Conservation (phyloP, 2,888 invertebrate genomes). For the Opisthograptis luteolata region DNA sequence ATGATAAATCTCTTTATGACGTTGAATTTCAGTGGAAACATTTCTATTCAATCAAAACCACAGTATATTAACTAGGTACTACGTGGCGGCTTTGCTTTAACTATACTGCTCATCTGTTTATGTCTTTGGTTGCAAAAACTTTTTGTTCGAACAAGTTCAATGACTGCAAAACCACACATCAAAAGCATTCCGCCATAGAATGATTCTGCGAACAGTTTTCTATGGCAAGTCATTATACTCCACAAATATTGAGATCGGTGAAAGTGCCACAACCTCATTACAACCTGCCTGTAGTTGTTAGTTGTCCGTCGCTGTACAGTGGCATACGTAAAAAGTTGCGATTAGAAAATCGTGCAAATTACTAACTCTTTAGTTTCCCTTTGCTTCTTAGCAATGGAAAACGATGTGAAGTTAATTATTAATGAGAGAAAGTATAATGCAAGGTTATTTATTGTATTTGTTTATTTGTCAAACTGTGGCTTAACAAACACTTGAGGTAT, state of each 20-base stretch:
- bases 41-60: too few relatives aligned
- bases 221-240: conserved; percentile 51
- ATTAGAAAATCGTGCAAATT: conserved; percentile 39
- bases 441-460: too few relatives aligned
- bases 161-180: conserved; percentile 39
- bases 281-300: conserved; percentile 3
- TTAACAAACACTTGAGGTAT: too few relatives aligned
- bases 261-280: conserved; percentile 48
- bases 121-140: background rate
- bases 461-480: too few relatives aligned
- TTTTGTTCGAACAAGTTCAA: conserved; percentile 20
- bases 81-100: too few relatives aligned
- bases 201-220: conserved; percentile 34
- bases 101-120: too few relatives aligned
- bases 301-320: conserved; percentile 6
- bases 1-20: too few relatives aligned
- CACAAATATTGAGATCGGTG: conserved; percentile 56
- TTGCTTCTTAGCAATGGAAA: conserved; percentile 27
- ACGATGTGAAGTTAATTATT: background rate
- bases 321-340: conserved; percentile 37
- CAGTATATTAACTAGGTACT: too few relatives aligned
- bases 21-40: too few relatives aligned
- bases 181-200: conserved; percentile 11
- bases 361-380: conserved; percentile 31
- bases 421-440: too few relatives aligned